These are phyloP conservation scores for Lycocorax pyrrhopterus DNA, from an alignment of 2,113 vertebrate species.

Conservation along the genomic window DNA sequence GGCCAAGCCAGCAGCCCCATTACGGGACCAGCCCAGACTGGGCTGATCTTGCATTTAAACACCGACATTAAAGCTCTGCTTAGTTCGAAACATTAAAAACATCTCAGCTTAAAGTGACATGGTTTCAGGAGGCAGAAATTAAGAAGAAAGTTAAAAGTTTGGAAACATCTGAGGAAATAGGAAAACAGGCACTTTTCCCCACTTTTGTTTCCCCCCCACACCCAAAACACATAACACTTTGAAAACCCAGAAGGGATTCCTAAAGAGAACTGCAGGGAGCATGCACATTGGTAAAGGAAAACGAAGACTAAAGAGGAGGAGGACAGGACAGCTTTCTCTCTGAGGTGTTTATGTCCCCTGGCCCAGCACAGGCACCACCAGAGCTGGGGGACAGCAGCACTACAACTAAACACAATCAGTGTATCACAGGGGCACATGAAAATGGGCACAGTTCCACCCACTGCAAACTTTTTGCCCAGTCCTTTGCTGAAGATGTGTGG, in stretches of 20 bases:
- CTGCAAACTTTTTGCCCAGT: background rate
- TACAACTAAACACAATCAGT: background rate
- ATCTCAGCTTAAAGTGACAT: background rate
- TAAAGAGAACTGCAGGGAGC: background rate
- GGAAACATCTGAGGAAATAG: background rate
- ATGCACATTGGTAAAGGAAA: background rate
- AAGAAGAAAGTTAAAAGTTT: background rate
- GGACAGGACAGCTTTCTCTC: background rate
- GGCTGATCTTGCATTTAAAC: background rate
- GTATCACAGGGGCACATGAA: background rate
- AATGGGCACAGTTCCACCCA: background rate
- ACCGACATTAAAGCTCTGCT: background rate
- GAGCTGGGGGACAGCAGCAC: background rate
- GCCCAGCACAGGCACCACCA: background rate
- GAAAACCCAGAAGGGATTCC: background rate
- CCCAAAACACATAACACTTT: background rate
- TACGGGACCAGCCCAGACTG: background rate
- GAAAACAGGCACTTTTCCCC: accelerated
- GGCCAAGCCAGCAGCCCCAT: accelerated
- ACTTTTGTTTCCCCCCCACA: background rate
- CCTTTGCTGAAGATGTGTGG: background rate
- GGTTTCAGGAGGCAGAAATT: background rate
- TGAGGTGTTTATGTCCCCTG: background rate
- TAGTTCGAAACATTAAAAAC: background rate
- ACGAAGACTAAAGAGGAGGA: background rate